These are phyloP conservation scores for Tigriopus japonicus DNA, from an alignment of 1,140 invertebrate genomes.

Conservation along the genomic window DNA sequence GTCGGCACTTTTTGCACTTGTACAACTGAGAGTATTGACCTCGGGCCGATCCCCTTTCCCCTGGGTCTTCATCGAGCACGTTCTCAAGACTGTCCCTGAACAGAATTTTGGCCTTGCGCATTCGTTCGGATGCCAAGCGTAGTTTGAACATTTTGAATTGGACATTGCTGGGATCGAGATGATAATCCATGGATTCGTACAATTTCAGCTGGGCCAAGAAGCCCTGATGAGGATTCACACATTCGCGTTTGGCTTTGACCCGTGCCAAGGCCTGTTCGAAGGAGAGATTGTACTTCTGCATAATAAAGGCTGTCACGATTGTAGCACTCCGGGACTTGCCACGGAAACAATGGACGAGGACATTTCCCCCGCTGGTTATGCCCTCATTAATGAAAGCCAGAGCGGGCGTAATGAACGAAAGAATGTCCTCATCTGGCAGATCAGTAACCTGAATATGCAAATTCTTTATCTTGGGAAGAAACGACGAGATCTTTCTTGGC, in stretches of 20 bases:
- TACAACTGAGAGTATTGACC: neutral
- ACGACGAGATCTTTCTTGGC: neutral
- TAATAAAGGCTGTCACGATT: constrained; percentile 55
- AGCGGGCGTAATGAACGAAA: neutral
- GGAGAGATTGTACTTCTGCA: constrained; percentile 58
- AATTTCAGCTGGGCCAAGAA: constrained; percentile 5
- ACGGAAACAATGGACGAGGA: constrained; percentile 57
- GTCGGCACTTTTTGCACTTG: constrained; percentile 2
- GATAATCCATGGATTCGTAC: neutral
- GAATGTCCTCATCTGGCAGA: constrained; percentile 5
- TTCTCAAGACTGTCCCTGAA: neutral
- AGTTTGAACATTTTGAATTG: constrained; percentile 8
- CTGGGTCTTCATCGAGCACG: neutral
- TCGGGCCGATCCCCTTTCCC: neutral
- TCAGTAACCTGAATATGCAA: neutral
- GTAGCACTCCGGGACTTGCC: constrained; percentile 62
- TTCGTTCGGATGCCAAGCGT: neutral
- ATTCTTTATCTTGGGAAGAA: neutral
- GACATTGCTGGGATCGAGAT: neutral
- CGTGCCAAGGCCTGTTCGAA: constrained; percentile 43
- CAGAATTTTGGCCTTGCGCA: constrained; percentile 3
- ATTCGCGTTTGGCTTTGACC: neutral
- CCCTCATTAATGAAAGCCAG: neutral
- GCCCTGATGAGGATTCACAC: neutral
- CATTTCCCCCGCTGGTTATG: constrained; percentile 37